Conservation (phyloP, 2,888 invertebrate species). For the Brachyptera risi region DNA sequence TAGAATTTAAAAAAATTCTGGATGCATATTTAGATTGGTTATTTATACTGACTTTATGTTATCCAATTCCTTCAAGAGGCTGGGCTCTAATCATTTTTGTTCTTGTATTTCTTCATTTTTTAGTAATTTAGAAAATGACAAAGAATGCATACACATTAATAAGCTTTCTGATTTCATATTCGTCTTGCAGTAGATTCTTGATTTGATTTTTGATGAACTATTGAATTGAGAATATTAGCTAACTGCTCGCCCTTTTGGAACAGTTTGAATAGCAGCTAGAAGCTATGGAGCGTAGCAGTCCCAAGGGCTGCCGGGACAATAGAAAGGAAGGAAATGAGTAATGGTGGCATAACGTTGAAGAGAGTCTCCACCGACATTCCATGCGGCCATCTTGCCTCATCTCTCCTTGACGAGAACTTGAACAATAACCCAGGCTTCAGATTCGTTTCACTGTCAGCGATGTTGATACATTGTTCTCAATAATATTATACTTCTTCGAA, state of each 20-base stretch:
- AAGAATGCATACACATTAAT: too few species aligned
- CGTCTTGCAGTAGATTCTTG: too few species aligned
- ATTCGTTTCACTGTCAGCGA: conserved; percentile 1
- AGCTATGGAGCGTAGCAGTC: conserved; percentile 3
- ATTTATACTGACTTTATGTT: too few species aligned
- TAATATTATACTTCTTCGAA: conserved; percentile 12
- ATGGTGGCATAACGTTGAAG: conserved; percentile 18
- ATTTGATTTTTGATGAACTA: too few species aligned
- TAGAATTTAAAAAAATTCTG: too few species aligned
- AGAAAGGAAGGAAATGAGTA: conserved; percentile 16
- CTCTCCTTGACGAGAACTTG: neutral
- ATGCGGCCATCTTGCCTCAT: conserved; percentile 1
- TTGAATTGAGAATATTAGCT: too few species aligned
- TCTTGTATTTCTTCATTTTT: too few species aligned
- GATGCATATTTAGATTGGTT: too few species aligned
- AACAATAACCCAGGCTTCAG: conserved; percentile 1
- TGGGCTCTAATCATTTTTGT: too few species aligned
- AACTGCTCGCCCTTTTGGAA: conserved; percentile 10
- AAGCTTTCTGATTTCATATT: too few species aligned
- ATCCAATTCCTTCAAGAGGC: too few species aligned
- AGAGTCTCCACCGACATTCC: neutral
- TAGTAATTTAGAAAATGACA: too few species aligned
- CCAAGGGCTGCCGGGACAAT: conserved; percentile 9
- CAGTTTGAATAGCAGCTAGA: conserved; percentile 15
- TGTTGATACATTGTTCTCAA: conserved; percentile 2